Evolutionary conservation across 2,113 vertebrate species (phyloP).

Genomic region (Atrichornis clamosus): DNA sequence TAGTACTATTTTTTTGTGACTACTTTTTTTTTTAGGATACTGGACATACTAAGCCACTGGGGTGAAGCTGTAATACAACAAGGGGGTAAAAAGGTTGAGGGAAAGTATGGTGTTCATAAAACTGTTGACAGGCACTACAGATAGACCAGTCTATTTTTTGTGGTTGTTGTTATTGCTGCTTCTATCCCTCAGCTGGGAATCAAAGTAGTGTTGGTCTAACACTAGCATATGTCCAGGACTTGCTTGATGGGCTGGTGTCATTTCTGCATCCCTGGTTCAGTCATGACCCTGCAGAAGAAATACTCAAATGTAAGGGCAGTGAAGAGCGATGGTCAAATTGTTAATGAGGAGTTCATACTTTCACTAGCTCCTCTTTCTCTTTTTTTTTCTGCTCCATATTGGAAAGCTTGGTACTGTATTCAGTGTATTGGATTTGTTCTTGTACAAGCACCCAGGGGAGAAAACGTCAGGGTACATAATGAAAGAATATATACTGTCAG

Average conservation of each 20-base stretch:
- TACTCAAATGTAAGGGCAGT: not conserved
- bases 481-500: not conserved
- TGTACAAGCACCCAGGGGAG: not conserved
- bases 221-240: not conserved
- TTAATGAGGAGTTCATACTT: not conserved
- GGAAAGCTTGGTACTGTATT: not conserved
- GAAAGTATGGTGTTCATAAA: constrained; percentile 18
- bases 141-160: not conserved
- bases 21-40: not conserved
- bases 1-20: not conserved
- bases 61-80: constrained; percentile 15
- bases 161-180: not conserved
- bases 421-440: not conserved
- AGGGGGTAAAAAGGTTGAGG: not conserved
- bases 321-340: not conserved
- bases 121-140: constrained; percentile 31
- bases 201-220: not conserved
- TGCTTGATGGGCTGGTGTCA: not conserved
- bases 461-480: not conserved
- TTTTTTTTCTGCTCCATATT: not conserved
- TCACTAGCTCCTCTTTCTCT: not conserved
- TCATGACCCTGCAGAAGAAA: not conserved
- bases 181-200: not conserved
- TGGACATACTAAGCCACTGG: constrained; percentile 16
- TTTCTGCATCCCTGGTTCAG: not conserved